Evolutionary conservation across 2,113 vertebrate genomes (phyloP).

Genomic region (Melospiza melodia): DNA sequence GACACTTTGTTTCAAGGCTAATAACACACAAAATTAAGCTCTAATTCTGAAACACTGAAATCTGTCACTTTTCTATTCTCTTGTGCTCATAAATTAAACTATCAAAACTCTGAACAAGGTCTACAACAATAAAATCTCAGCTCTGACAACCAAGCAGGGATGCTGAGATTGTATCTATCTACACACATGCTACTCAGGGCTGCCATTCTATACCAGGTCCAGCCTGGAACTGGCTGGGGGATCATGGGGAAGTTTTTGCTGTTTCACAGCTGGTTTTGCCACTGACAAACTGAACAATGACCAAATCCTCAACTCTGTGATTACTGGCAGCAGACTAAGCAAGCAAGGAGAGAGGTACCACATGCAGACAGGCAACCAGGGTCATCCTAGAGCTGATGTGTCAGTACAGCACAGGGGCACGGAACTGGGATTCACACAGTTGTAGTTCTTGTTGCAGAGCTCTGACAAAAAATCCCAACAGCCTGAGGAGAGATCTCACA

Average conservation of each 20-base stretch:
- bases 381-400: not conserved
- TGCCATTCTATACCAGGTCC: not conserved
- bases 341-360: not conserved
- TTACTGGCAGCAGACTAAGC: not conserved
- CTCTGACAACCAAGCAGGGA: constrained; percentile 21
- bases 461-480: not conserved
- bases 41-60: not conserved
- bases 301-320: not conserved
- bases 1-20: constrained; percentile 63
- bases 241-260: not conserved
- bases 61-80: not conserved
- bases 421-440: not conserved
- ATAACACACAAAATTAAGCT: not conserved
- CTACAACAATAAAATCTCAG: constrained; percentile 48
- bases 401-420: not conserved
- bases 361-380: constrained; percentile 16
- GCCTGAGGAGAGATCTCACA: not conserved
- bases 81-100: not conserved
- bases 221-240: not conserved
- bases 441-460: constrained; percentile 57
- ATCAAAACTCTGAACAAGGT: constrained; percentile 49
- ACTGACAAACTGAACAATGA: not conserved
- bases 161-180: not conserved
- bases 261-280: not conserved
- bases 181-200: not conserved